These are phyloP conservation scores for Meleagris gallopavo DNA, from an alignment of 2,113 vertebrate species.

Conservation along the genomic window DNA sequence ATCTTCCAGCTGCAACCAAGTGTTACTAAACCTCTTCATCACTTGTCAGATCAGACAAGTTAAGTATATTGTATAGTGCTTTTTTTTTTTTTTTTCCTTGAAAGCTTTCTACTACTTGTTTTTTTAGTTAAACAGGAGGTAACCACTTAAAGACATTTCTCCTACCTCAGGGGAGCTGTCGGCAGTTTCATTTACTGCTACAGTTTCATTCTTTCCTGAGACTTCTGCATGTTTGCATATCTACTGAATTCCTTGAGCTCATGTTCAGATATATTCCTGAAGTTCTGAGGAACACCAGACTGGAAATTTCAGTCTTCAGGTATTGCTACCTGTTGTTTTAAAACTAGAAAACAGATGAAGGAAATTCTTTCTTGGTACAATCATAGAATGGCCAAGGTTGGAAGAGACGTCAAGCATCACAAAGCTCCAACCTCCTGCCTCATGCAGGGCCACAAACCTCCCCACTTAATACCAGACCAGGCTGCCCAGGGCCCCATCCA, in stretches of 20 bases:
- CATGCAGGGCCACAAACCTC: too few species aligned
- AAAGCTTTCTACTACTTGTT: slow-evolving; percentile 43
- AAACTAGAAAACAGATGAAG: background rate
- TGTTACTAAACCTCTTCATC: slow-evolving; percentile 57
- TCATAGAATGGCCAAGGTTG: too few species aligned
- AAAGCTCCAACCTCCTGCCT: too few species aligned
- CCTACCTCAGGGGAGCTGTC: background rate
- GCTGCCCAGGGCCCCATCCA: too few species aligned
- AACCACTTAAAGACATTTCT: slow-evolving; percentile 31
- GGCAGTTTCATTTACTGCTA: background rate
- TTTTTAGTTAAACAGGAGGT: slow-evolving; percentile 40
- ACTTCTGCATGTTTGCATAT: background rate
- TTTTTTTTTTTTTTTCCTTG: background rate
- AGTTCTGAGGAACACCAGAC: background rate
- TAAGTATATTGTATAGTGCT: slow-evolving; percentile 31
- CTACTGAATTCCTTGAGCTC: background rate
- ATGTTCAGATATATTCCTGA: background rate
- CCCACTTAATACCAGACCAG: too few species aligned
- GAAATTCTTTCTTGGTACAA: background rate
- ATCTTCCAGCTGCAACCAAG: slow-evolving; percentile 12
- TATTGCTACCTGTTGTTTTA: background rate
- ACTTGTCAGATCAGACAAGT: slow-evolving; percentile 51
- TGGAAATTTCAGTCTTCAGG: background rate
- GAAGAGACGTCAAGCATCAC: too few species aligned
- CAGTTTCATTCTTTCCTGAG: rapidly evolving